phyloP scores from a whole-genome alignment of 2,888 invertebrate species.

The Parnassius apollo region DNA sequence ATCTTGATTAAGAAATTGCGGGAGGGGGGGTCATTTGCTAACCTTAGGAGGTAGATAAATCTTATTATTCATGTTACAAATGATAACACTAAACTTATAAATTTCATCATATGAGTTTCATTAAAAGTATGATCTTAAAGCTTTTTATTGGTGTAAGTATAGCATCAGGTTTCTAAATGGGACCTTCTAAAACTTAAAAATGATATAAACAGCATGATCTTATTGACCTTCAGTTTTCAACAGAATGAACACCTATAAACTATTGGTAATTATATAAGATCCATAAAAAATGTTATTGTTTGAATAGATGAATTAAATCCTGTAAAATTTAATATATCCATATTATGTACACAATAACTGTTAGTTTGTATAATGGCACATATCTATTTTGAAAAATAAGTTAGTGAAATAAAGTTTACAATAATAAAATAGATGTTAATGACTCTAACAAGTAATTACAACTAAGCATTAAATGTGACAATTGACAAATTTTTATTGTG shows the following conservation, averaged over 20 bases:
- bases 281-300: background rate
- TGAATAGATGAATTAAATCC: background rate
- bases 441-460: constrained; percentile 46
- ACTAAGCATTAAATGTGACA: constrained; percentile 64
- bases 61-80: constrained; percentile 23
- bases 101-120: constrained; percentile 22
- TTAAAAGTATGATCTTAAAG: constrained; percentile 30
- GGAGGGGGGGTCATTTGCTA: constrained; percentile 10
- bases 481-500: constrained; percentile 47
- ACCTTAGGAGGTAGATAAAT: constrained; percentile 35
- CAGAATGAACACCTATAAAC: background rate
- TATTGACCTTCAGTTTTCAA: constrained; percentile 1
- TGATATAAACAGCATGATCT: background rate
- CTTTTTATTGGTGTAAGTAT: constrained; percentile 33
- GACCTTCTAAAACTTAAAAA: background rate
- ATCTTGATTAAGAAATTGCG: too few species aligned
- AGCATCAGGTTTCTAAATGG: constrained; percentile 13
- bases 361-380: constrained; percentile 62
- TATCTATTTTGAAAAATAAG: constrained; percentile 61
- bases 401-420: constrained; percentile 49
- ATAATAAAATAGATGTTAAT: constrained; percentile 36
- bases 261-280: constrained; percentile 9
- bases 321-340: constrained; percentile 35
- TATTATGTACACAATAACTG: constrained; percentile 33
- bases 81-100: constrained; percentile 24